Percentiles rank a stretch among this genome's conserved stretches.
These are phyloP conservation scores for Cloeon dipterum DNA, from an alignment of 2,888 invertebrate genomes.

Conservation along the genomic window DNA sequence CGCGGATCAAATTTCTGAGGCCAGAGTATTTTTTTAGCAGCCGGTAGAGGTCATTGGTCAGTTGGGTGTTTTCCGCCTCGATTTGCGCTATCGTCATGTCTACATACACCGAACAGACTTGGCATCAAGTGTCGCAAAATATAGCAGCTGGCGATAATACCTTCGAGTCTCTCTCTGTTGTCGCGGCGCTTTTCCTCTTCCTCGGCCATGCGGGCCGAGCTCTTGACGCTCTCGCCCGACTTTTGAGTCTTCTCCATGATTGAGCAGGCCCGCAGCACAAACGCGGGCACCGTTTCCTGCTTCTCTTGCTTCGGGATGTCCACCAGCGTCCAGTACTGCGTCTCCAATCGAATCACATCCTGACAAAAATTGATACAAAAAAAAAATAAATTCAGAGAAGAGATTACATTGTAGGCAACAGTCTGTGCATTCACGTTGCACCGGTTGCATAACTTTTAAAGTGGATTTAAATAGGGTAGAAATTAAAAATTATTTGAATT, in stretches of 20 bases:
- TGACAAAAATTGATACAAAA: too few species aligned
- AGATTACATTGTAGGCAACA: too few species aligned
- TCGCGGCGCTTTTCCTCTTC: conserved; percentile 68
- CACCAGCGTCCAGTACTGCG: conserved; percentile 82
- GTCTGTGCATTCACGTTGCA: too few species aligned
- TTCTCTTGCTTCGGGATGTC: conserved; percentile 87
- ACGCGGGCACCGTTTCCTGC: conserved; percentile 78
- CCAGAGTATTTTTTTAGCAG: conserved; percentile 81
- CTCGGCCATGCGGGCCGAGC: conserved; percentile 59
- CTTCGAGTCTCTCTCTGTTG: conserved; percentile 65
- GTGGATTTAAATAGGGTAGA: too few species aligned
- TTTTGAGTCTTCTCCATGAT: conserved; percentile 85
- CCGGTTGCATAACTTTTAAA: too few species aligned
- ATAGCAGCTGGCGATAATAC: too few species aligned
- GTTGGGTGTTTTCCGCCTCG: conserved; percentile 78
- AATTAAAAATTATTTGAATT: too few species aligned
- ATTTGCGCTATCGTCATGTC: conserved; percentile 86
- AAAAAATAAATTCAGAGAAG: too few species aligned
- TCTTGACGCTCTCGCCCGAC: conserved; percentile 71
- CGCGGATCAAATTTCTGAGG: conserved; percentile 64
- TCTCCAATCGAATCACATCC: conserved; percentile 79
- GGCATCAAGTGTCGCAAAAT: too few species aligned
- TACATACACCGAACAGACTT: too few species aligned
- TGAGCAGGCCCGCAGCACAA: conserved; percentile 72
- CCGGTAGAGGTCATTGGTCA: conserved; percentile 82